Percentiles rank a stretch among this genome's conserved stretches.
phyloP scores from a whole-genome alignment of 2,797 vertebrate species.

The Hipposideros larvatus region DNA sequence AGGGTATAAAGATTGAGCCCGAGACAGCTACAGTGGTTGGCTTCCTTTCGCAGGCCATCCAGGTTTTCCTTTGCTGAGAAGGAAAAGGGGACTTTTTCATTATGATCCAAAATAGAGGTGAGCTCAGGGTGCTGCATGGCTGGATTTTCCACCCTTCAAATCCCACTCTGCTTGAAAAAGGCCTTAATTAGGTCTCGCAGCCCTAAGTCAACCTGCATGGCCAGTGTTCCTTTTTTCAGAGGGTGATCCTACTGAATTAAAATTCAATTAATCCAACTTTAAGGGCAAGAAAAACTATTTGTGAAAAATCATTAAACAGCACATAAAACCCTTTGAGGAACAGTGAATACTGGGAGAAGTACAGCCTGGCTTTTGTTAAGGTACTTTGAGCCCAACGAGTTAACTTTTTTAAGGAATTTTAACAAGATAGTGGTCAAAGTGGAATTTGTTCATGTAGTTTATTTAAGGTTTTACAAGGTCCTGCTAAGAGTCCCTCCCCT shows the following conservation, averaged over 20 bases:
- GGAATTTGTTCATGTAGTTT: slow-evolving; percentile 78
- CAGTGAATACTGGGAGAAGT: neutral
- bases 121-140: neutral
- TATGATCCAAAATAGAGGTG: neutral
- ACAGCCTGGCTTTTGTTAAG: slow-evolving; percentile 75
- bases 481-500: slow-evolving; percentile 63
- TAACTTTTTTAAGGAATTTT: slow-evolving; percentile 83
- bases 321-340: slow-evolving; percentile 75
- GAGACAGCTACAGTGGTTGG: neutral
- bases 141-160: neutral
- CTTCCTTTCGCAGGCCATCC: neutral
- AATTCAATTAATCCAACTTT: slow-evolving; percentile 79
- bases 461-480: slow-evolving; percentile 83
- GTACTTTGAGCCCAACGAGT: slow-evolving; percentile 63
- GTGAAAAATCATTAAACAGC: slow-evolving; percentile 81
- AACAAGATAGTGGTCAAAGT: slow-evolving; percentile 83
- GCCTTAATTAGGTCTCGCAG: neutral
- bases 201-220: neutral
- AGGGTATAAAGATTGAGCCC: neutral
- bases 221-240: slow-evolving; percentile 9
- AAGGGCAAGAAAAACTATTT: slow-evolving; percentile 77
- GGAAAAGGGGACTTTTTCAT: neutral
- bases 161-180: neutral
- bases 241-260: slow-evolving; percentile 76
- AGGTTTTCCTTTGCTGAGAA: neutral